Conservation (phyloP, 2,113 vertebrate species). For the Ginglymostoma cirratum region DNA sequence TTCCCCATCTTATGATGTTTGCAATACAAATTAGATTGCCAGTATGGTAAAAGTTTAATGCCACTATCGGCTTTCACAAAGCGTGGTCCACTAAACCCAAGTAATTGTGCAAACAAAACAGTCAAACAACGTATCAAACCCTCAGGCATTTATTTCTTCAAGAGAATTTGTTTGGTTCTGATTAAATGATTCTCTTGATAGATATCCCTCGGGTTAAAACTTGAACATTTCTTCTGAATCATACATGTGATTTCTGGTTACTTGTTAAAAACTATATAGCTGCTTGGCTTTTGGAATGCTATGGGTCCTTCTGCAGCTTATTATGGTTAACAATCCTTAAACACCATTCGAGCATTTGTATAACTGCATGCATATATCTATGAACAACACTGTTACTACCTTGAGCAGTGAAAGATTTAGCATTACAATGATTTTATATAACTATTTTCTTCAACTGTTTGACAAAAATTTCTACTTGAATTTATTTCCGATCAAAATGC, state of each 20-base stretch:
- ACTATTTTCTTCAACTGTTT: background rate
- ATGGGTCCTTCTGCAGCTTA: background rate
- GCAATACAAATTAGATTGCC: background rate
- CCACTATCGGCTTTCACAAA: background rate
- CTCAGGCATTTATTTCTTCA: background rate
- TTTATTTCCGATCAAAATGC: background rate
- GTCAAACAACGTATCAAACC: background rate
- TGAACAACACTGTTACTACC: background rate
- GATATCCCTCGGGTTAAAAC: background rate
- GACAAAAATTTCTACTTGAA: background rate
- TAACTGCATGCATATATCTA: background rate
- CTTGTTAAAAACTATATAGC: background rate
- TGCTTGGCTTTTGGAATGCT: background rate
- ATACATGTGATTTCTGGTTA: background rate
- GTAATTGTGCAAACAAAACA: background rate
- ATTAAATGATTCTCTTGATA: background rate
- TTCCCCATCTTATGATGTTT: background rate
- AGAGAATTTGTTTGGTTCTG: background rate
- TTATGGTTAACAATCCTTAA: background rate
- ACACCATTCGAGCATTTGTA: background rate
- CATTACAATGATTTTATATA: background rate
- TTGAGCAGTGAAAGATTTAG: background rate
- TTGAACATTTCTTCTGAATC: background rate
- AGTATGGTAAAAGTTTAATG: background rate
- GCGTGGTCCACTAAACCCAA: background rate